Evolutionary conservation across 2,113 vertebrate species (phyloP), one percentile per base, ranked within the genome.

Genomic region (Pseudopipra pipra): DNA sequence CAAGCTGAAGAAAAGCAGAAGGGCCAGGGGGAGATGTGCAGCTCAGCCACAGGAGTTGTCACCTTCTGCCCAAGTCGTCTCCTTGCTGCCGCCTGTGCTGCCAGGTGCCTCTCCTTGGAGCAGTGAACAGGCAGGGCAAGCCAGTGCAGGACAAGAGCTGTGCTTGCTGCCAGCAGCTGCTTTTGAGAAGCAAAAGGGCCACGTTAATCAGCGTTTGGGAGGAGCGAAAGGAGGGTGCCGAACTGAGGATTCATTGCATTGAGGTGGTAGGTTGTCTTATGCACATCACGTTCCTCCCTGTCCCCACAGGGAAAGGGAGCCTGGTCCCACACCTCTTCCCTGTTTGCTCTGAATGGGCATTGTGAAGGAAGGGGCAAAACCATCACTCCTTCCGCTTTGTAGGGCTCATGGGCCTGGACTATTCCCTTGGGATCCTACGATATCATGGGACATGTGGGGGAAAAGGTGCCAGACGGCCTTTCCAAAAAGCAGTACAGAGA

Each of bases 21-120:
- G 12, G 9, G 15, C 11, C 15, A 7, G 35, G 18, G 16, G 2
- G 1, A 46, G 27, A 2, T 2, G 2, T 33, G 37, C 46, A 6
- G 9, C 11, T 80, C 12, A 65, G 41, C 14, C 3, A 0, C 1
- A 0, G 33, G 21, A 65, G 9, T 31, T 3, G 3, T 8, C 3
- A 3, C 15, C 22, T 91, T 71, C 31, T 84, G 35, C 43, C 33
- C 0, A 1, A 16, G 20, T 78, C 43, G 54, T 20, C 14, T 51
- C 41, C 47, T 31, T 54, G 23, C 37, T 92, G 51, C 43, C 8
- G 28, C 15, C 11, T 55, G 17, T 2, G 1, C 71, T 83, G 33
- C 41, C 63, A 4, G 2, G 3, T 21, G 8, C 30, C 14, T 76
- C 8, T 47, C 15, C n/a, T 12, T 33, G 62, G n/a, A 87, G 14